Evolutionary conservation across 2,888 invertebrate genomes (phyloP).

Genomic region (Protodeltote pygarga): DNA sequence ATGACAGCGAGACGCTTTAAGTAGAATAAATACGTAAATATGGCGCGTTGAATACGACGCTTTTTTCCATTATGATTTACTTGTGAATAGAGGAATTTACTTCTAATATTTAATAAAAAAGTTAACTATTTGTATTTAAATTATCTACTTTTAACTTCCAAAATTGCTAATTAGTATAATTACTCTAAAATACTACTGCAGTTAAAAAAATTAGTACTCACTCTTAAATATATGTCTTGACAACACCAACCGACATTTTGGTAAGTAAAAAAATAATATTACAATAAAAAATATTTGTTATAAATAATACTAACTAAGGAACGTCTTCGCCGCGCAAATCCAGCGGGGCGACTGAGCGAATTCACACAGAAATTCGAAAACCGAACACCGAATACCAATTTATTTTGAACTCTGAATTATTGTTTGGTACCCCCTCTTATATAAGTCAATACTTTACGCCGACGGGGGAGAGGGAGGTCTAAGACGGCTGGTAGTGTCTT

Average conservation of each 20-base stretch:
- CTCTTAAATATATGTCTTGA: slow-evolving; percentile 60
- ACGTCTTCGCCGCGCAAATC: slow-evolving; percentile 51
- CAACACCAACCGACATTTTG: slow-evolving; percentile 55
- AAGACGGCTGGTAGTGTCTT: slow-evolving; percentile 54
- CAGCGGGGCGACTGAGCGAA: slow-evolving; percentile 67
- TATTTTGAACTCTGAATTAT: slow-evolving; percentile 62
- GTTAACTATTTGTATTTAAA: no score
- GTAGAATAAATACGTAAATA: no score
- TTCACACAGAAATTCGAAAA: slow-evolving; percentile 42
- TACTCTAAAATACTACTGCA: no score
- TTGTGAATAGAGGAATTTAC: no score
- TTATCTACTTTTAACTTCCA: no score
- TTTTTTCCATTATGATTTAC: no score
- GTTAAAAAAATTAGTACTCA: slow-evolving; percentile 58
- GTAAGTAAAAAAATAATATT: slow-evolving; percentile 30
- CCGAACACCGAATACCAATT: slow-evolving; percentile 60
- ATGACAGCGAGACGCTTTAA: no score
- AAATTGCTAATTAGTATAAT: no score
- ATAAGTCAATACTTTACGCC: slow-evolving; percentile 47
- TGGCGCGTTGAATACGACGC: no score
- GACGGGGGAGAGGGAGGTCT: slow-evolving; percentile 56
- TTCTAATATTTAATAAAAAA: no score
- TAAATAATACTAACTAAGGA: slow-evolving; percentile 32
- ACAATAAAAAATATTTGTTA: slow-evolving; percentile 31
- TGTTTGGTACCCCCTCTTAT: slow-evolving; percentile 57